Conservation (phyloP, 1,140 invertebrate genomes). For the Acyrthosiphon pisum region DNA sequence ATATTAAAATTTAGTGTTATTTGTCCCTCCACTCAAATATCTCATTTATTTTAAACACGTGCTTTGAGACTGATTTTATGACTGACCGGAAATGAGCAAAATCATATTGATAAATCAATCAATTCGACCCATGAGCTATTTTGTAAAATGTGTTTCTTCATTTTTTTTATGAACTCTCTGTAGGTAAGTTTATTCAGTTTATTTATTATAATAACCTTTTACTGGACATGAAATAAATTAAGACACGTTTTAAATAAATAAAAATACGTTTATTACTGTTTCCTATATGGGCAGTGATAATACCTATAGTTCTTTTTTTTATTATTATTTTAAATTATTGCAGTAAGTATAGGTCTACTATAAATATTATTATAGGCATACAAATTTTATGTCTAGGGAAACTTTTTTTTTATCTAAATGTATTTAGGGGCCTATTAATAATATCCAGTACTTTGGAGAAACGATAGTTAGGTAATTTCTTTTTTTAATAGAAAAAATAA, state of each 20-base stretch:
- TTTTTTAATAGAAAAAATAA: background rate
- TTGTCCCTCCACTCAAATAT: background rate
- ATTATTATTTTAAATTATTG: constrained; percentile 8
- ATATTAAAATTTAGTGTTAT: background rate
- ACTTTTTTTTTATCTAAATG: background rate
- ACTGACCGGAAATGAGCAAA: background rate
- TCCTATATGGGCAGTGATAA: background rate
- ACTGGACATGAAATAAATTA: background rate
- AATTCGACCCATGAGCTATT: background rate
- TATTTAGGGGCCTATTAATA: background rate
- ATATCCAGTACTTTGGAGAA: background rate
- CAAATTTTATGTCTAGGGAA: background rate
- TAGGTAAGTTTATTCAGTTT: background rate
- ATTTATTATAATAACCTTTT: background rate
- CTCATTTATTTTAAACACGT: background rate
- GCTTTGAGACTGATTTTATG: background rate
- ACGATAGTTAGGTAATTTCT: background rate
- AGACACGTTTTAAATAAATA: constrained; percentile 4
- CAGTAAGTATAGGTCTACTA: background rate
- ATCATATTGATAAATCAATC: constrained; percentile 12
- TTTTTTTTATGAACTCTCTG: background rate
- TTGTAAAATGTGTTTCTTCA: constrained; percentile 11
- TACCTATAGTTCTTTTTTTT: background rate
- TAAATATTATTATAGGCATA: constrained; percentile 12
- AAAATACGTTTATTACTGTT: constrained; percentile 3